Evolutionary conservation across 2,113 vertebrate genomes (phyloP).

Genomic region (Myotis yumanensis): DNA sequence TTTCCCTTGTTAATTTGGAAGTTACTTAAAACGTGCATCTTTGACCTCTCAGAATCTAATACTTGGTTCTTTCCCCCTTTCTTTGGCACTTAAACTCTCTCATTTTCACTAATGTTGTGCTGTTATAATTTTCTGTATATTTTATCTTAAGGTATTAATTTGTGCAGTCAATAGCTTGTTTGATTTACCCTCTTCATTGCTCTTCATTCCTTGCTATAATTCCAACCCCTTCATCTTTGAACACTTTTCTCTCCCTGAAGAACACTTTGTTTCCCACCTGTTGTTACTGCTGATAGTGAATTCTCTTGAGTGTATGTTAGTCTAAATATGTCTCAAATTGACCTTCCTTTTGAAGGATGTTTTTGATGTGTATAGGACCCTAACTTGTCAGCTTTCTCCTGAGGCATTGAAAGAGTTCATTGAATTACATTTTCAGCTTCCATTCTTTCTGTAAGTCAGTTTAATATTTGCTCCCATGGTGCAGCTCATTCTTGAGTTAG

Average conservation of each 20-base stretch:
- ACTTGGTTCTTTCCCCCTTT: not conserved
- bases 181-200: not conserved
- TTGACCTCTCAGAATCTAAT: not conserved
- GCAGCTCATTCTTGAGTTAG: not conserved
- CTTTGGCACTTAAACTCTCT: not conserved
- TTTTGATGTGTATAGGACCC: slow-evolving; percentile 2
- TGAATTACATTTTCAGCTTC: not conserved
- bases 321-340: not conserved
- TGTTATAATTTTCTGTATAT: not conserved
- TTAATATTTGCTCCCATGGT: not conserved
- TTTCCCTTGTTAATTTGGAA: not conserved
- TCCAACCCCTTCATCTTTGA: not conserved
- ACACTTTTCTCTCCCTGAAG: not conserved
- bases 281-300: not conserved
- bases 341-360: not conserved
- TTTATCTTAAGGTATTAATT: not conserved
- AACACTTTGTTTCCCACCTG: not conserved
- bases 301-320: not conserved
- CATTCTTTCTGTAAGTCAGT: not conserved
- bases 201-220: not conserved
- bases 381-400: not conserved
- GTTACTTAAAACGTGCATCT: not conserved
- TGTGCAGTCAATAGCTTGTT: not conserved
- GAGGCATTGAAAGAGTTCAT: not conserved
- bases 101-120: not conserved